Percentiles rank a stretch among this genome's conserved stretches.
Conservation (phyloP, 2,888 invertebrate species). For the Taenaris catops region DNA sequence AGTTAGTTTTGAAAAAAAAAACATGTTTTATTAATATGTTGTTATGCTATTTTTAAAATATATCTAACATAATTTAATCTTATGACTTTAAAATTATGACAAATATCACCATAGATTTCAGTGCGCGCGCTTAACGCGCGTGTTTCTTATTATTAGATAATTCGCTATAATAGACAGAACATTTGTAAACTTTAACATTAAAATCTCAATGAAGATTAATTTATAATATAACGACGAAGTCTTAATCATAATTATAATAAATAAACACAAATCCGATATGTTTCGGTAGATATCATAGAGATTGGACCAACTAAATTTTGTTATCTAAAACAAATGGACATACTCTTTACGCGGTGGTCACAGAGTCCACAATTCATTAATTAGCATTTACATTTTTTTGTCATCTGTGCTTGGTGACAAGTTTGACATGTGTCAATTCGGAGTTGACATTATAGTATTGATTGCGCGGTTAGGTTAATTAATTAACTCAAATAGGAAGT, state of each 20-base stretch:
- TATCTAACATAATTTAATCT: slow-evolving; percentile 2
- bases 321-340: slow-evolving; percentile 1
- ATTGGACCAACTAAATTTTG: slow-evolving; percentile 1
- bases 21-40: not conserved
- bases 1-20: too few relatives aligned
- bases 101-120: not conserved
- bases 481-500: slow-evolving; percentile 6
- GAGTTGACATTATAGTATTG: slow-evolving; percentile 23
- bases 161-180: slow-evolving; percentile 2
- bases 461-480: slow-evolving; percentile 7
- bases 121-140: slow-evolving; percentile 1
- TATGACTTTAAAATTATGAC: slow-evolving; percentile 4
- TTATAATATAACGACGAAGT: slow-evolving; percentile 11
- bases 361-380: slow-evolving; percentile 4
- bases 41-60: not conserved
- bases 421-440: slow-evolving; percentile 60
- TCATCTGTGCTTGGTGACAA: slow-evolving; percentile 35
- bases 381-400: slow-evolving; percentile 1
- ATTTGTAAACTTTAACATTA: slow-evolving; percentile 8
- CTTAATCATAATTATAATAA: slow-evolving; percentile 16
- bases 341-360: slow-evolving; percentile 2
- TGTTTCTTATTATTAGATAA: slow-evolving; percentile 9
- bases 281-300: slow-evolving; percentile 29
- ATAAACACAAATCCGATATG: slow-evolving; percentile 24
- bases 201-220: slow-evolving; percentile 4